A percentile compares a stretch with the other conserved stretches of the same genome.
These are phyloP conservation scores for Subacronicta megacephala DNA, from an alignment of 2,888 invertebrate species.

Conservation along the genomic window DNA sequence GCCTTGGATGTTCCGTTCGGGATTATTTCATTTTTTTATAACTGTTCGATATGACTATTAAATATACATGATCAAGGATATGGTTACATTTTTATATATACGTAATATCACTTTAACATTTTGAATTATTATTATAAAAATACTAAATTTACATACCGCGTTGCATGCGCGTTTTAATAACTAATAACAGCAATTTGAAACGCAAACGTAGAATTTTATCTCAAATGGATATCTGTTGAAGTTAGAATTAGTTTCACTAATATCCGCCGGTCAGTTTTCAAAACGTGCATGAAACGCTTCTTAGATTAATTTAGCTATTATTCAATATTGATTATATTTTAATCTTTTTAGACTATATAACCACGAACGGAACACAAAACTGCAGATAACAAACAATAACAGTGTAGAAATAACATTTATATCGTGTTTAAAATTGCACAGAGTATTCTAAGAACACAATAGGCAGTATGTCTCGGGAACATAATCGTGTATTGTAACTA, in stretches of 20 bases:
- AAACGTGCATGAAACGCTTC: neutral
- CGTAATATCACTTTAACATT: conserved; percentile 15
- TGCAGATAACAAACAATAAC: conserved; percentile 73
- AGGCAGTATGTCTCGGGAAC: conserved; percentile 81
- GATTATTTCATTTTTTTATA: conserved; percentile 26
- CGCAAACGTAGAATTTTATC: too few species aligned
- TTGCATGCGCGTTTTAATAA: conserved; percentile 5
- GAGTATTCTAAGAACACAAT: conserved; percentile 85
- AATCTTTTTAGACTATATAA: conserved; percentile 22
- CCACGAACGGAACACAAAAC: conserved; percentile 58
- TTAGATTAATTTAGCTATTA: conserved; percentile 1
- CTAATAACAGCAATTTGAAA: conserved; percentile 1
- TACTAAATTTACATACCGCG: neutral
- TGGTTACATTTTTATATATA: conserved; percentile 3
- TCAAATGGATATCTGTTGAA: too few species aligned
- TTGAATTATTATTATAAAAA: conserved; percentile 18
- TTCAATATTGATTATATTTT: conserved; percentile 13
- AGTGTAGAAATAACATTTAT: conserved; percentile 75
- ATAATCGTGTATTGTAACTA: conserved; percentile 73
- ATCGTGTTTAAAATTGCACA: conserved; percentile 65
- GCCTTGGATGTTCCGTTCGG: conserved; percentile 48
- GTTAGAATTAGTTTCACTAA: neutral
- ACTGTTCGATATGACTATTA: neutral
- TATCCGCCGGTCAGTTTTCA: neutral
- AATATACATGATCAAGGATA: conserved; percentile 16